phyloP scores from a whole-genome alignment of 2,113 vertebrate genomes.

The Oreamnos americanus region DNA sequence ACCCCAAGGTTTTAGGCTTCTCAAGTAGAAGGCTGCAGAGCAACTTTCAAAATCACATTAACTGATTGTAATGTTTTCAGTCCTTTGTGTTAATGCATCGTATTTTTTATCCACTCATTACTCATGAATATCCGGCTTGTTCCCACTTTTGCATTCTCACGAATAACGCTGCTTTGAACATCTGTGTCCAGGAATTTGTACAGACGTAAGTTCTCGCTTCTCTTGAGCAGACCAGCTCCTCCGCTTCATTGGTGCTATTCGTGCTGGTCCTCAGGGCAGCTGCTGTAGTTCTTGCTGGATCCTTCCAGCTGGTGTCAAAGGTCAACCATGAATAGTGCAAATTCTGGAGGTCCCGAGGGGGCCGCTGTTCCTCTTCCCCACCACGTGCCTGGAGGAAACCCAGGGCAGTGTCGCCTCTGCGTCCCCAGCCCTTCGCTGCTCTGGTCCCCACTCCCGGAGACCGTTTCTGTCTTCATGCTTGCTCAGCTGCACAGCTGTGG shows the following conservation, averaged over 20 bases:
- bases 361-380: rapidly evolving
- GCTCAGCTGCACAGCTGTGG: neutral
- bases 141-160: neutral
- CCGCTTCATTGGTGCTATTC: rapidly evolving
- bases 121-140: rapidly evolving
- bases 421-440: neutral
- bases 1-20: neutral
- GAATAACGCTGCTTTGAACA: rapidly evolving
- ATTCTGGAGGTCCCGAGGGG: rapidly evolving
- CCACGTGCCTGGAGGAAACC: rapidly evolving
- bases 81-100: neutral
- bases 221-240: neutral
- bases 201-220: neutral
- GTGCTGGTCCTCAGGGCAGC: neutral
- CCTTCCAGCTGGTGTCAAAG: rapidly evolving
- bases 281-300: rapidly evolving
- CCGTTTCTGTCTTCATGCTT: rapidly evolving
- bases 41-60: neutral
- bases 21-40: neutral
- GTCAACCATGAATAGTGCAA: rapidly evolving
- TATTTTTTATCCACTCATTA: neutral
- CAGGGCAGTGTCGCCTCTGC: rapidly evolving
- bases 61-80: neutral
- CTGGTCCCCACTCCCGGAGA: rapidly evolving
- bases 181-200: neutral